These are phyloP conservation scores for Acipenser ruthenus DNA, from an alignment of 2,797 vertebrate genomes.

Conservation along the genomic window DNA sequence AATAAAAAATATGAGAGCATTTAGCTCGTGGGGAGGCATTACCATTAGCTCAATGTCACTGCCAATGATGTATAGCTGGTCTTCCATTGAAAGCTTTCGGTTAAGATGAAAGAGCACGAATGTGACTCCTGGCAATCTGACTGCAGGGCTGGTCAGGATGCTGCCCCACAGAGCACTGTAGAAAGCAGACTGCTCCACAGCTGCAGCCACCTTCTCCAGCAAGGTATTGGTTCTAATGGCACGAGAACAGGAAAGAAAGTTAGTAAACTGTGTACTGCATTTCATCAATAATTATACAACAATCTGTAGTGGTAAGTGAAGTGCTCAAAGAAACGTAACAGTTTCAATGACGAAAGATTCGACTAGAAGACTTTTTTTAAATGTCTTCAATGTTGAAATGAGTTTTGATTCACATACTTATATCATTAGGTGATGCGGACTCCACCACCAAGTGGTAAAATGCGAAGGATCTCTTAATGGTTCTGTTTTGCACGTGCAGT, in stretches of 20 bases:
- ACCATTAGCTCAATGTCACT: slow-evolving; percentile 98
- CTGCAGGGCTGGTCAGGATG: slow-evolving; percentile 91
- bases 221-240: slow-evolving; percentile 78
- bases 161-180: slow-evolving; percentile 98
- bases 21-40: slow-evolving; percentile 16
- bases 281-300: too few relatives aligned
- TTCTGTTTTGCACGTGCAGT: too few relatives aligned
- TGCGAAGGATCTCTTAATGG: too few relatives aligned
- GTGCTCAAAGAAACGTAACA: background rate
- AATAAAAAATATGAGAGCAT: too few relatives aligned
- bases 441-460: too few relatives aligned
- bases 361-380: background rate
- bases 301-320: too few relatives aligned
- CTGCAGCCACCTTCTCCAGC: slow-evolving; percentile 89
- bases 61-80: slow-evolving; percentile 95
- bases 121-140: slow-evolving; percentile 88
- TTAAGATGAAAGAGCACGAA: slow-evolving; percentile 93
- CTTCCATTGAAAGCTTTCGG: slow-evolving; percentile 96
- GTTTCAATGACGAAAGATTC: background rate
- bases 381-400: too few relatives aligned
- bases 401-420: too few relatives aligned
- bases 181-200: slow-evolving; percentile 91
- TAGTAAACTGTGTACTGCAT: too few relatives aligned
- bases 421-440: too few relatives aligned
- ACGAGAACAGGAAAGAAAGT: too few relatives aligned